These are phyloP conservation scores for Copsychus sechellarum DNA, from an alignment of 2,113 vertebrate species.

Conservation along the genomic window DNA sequence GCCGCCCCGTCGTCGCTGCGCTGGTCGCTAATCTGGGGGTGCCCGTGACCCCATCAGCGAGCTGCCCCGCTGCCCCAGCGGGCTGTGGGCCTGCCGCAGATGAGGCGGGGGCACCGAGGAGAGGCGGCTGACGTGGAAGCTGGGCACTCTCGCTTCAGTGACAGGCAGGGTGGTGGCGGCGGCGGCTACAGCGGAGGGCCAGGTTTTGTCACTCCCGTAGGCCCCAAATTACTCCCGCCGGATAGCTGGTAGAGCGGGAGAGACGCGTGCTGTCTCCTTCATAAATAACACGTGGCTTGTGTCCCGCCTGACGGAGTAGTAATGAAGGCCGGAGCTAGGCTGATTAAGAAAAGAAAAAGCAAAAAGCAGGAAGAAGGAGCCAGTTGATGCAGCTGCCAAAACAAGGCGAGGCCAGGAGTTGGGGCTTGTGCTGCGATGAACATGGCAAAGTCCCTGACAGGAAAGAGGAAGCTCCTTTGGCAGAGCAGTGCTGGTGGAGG, in stretches of 20 bases:
- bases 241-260: neutral
- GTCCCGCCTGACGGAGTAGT: neutral
- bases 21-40: neutral
- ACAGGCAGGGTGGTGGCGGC: neutral
- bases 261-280: neutral
- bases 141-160: neutral
- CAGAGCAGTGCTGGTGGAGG: neutral
- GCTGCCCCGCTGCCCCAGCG: neutral
- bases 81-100: neutral
- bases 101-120: neutral
- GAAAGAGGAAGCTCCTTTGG: slow-evolving; percentile 3
- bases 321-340: neutral
- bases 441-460: neutral
- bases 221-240: accelerated
- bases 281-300: neutral
- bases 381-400: neutral
- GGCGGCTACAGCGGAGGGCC: neutral
- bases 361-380: neutral
- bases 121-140: neutral
- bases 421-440: neutral
- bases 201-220: neutral
- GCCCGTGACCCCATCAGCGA: neutral
- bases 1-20: too few species aligned
- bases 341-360: neutral
- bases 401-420: neutral